Evolutionary conservation across 2,113 vertebrate genomes (phyloP).

Genomic region (Siniperca knerii): DNA sequence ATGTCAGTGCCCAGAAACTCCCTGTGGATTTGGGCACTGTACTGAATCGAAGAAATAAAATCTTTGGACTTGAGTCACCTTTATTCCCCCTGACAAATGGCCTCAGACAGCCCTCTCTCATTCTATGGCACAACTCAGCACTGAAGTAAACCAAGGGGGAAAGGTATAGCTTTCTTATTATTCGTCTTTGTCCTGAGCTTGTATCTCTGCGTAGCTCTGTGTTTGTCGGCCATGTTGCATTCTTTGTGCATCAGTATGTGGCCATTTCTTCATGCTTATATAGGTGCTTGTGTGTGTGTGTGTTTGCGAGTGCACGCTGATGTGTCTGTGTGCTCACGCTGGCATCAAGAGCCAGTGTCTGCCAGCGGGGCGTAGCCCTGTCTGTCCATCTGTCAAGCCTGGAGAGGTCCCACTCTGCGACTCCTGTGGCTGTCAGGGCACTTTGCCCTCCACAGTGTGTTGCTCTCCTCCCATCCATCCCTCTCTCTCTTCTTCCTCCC

Average conservation of each 20-base stretch:
- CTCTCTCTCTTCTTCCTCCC: not conserved
- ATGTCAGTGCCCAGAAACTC: slow-evolving; percentile 40
- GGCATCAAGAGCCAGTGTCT: slow-evolving; percentile 43
- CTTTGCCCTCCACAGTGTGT: slow-evolving; percentile 69
- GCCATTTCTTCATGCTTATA: not conserved
- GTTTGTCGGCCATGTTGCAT: not conserved
- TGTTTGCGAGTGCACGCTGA: not conserved
- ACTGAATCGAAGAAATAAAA: slow-evolving; percentile 60
- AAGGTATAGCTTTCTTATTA: too few relatives aligned
- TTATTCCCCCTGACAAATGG: slow-evolving; percentile 39
- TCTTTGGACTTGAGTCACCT: slow-evolving; percentile 47
- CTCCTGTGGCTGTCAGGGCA: slow-evolving; percentile 68
- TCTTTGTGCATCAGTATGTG: slow-evolving; percentile 12
- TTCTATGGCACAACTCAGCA: not conserved
- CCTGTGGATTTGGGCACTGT: slow-evolving; percentile 36
- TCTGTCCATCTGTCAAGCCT: slow-evolving; percentile 78
- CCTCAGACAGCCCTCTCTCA: not conserved
- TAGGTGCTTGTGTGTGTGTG: slow-evolving; percentile 4
- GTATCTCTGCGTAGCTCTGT: not conserved
- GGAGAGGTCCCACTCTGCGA: slow-evolving; percentile 70
- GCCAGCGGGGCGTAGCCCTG: slow-evolving; percentile 60
- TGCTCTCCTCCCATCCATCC: slow-evolving; percentile 46
- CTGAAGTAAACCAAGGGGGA: slow-evolving; percentile 10
- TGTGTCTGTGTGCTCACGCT: slow-evolving; percentile 21
- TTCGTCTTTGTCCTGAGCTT: not conserved